Evolutionary conservation across 2,113 vertebrate genomes (phyloP).

Genomic region (Leucosticte australis): DNA sequence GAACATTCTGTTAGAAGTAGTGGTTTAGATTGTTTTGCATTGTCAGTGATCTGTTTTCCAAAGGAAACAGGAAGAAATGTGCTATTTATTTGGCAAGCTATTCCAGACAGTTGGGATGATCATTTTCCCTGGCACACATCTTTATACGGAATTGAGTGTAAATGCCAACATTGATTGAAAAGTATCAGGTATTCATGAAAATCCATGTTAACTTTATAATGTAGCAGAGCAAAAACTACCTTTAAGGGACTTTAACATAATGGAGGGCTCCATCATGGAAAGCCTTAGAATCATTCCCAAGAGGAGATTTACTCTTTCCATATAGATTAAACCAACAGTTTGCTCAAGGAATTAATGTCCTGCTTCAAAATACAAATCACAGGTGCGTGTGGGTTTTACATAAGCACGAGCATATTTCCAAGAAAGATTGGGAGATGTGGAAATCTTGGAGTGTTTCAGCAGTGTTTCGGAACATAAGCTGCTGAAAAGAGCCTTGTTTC

Average conservation of each 20-base stretch:
- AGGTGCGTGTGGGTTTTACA: background rate
- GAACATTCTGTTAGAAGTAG: background rate
- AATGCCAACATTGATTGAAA: background rate
- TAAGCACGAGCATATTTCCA: conserved; percentile 10
- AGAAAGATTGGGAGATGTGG: background rate
- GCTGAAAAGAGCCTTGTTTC: background rate
- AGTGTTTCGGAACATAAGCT: background rate
- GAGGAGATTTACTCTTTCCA: background rate
- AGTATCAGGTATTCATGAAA: background rate
- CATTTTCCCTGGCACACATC: background rate
- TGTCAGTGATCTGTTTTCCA: background rate
- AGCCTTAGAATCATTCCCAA: background rate
- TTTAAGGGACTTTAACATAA: background rate
- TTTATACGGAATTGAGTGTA: background rate
- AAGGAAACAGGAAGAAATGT: conserved; percentile 12
- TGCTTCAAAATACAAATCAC: conserved; percentile 36
- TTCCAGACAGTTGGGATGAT: background rate
- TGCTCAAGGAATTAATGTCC: background rate
- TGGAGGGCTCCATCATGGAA: background rate
- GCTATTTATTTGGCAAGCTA: background rate
- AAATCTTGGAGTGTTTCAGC: background rate
- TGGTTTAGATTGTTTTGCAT: background rate
- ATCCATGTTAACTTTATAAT: background rate
- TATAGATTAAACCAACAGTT: conserved; percentile 20
- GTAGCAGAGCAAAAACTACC: background rate